Evolutionary conservation across 2,888 invertebrate species (phyloP), one percentile per base, ranked within the genome.

Genomic region (Hemaris fuciformis): DNA sequence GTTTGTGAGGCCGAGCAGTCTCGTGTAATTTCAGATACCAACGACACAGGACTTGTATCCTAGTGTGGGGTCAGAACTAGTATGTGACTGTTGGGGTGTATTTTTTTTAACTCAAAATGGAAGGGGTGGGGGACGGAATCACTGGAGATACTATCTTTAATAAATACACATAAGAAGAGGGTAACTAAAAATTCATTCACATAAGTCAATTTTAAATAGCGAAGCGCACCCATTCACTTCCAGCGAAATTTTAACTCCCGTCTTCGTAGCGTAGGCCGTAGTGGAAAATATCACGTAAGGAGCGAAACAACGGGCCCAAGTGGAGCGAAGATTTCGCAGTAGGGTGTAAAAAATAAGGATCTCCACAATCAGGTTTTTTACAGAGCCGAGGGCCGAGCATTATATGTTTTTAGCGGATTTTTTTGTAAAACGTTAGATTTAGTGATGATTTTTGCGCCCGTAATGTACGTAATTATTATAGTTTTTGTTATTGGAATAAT

Each of bases 281-380:
- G 41, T 57, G 25, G 48, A 45, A 69, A 70, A 71, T 65, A 66
- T 63, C 62, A 69, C 62, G 63, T 65, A 65, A 63, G 43, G 57
- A 58, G 38, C 56, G 41, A 65, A 66, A 62, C 43, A 63, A 53
- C 20, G 23, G 57, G 57, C 63, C 64, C 27, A 56, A 61, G 61
- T 48, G 34, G 25, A 27, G 18, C 23, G 18, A 42, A 56, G 59
- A 7, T 27, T 48, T n/a, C 27, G 27, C 27, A 48, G 15, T 15
- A 15, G 23, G 15, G 25, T 25, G 48, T 48, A 27, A 48, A 48
- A 48, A 38, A 48, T 25, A 23, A 27, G 15, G 48, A 27, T 48
- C 25, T n/a, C 25, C 7, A 27, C 25, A 25, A 27, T 48, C 15
- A 27, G 8, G 15, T 8, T 18, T 43, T 38, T 48, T 48, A 48